phyloP scores from a whole-genome alignment of 2,888 invertebrate genomes.

The Ornithoptera priamus region DNA sequence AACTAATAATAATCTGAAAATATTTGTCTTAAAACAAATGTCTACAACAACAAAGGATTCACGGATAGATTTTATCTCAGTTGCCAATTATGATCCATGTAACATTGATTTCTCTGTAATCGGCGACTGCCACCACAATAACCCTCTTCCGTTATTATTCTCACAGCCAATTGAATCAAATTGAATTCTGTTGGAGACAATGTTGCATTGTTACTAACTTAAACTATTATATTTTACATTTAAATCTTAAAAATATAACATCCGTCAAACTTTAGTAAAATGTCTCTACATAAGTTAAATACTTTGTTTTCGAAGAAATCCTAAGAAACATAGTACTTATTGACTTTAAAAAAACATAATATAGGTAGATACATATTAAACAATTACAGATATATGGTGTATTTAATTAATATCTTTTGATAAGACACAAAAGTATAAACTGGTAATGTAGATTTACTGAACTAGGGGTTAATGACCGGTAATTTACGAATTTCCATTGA shows the following conservation, averaged over 20 bases:
- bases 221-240: background rate
- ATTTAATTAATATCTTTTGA: too few species aligned
- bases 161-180: conserved; percentile 7
- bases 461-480: too few species aligned
- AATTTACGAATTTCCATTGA: too few species aligned
- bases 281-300: too few species aligned
- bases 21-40: background rate
- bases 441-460: too few species aligned
- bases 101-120: conserved; percentile 22
- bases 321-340: too few species aligned
- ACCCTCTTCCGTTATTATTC: conserved; percentile 18
- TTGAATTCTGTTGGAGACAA: conserved; percentile 5
- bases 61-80: background rate
- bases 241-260: background rate
- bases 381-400: too few species aligned
- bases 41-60: background rate
- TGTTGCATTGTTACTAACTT: conserved; percentile 1
- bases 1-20: background rate
- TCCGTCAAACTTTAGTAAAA: too few species aligned
- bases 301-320: too few species aligned
- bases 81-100: conserved; percentile 4
- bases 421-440: too few species aligned
- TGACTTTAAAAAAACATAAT: too few species aligned
- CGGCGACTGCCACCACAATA: conserved; percentile 12
- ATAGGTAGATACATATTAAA: too few species aligned